phyloP scores from a whole-genome alignment of 2,797 vertebrate genomes.

The Falco concolor region DNA sequence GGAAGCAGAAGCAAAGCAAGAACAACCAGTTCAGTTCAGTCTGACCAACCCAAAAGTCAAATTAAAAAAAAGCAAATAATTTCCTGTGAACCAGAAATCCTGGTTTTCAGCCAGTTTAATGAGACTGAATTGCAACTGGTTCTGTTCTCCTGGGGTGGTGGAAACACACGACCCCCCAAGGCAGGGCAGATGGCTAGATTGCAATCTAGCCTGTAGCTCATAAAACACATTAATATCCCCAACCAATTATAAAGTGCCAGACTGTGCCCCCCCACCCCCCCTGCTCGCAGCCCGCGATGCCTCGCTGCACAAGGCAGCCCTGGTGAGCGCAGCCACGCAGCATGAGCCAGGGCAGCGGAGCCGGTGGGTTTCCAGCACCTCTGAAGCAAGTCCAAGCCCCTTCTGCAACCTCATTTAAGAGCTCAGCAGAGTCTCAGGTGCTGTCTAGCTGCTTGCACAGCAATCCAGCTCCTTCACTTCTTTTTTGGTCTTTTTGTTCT shows the following conservation, averaged over 20 bases:
- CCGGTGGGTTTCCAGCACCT: neutral
- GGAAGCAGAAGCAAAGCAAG: neutral
- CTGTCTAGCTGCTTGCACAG: neutral
- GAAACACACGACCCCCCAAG: neutral
- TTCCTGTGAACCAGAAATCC: constrained; percentile 28
- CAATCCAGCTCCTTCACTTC: neutral
- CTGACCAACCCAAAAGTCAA: neutral
- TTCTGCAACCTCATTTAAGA: neutral
- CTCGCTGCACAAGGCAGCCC: neutral
- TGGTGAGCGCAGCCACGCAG: neutral
- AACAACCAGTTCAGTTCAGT: neutral
- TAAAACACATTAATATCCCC: constrained; percentile 27
- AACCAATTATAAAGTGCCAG: constrained; percentile 20
- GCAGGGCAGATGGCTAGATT: constrained; percentile 32
- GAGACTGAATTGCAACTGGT: neutral
- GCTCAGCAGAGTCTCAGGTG: neutral
- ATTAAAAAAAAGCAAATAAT: neutral
- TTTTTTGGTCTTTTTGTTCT: neutral
- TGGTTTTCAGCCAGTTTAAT: neutral
- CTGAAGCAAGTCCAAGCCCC: neutral
- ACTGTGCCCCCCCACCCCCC: neutral
- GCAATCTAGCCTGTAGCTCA: neutral
- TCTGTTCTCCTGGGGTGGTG: neutral
- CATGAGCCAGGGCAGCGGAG: neutral
- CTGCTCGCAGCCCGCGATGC: neutral